Percentiles rank a stretch among this genome's conserved stretches.
These are phyloP conservation scores for Phoxinus dragarum DNA, from an alignment of 2,797 vertebrate genomes.

Conservation along the genomic window DNA sequence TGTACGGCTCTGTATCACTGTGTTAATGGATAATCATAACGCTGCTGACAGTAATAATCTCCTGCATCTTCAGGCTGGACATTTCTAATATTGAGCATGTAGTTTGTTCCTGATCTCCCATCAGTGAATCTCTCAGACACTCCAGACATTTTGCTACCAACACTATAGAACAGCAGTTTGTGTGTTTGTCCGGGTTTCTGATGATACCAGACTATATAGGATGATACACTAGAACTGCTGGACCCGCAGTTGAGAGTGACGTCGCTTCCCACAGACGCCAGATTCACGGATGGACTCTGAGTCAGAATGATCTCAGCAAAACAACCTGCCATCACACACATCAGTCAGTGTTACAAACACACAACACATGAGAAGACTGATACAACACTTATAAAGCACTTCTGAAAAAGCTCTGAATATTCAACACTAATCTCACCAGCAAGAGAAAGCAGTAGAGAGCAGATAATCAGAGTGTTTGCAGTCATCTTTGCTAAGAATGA, in stretches of 20 bases:
- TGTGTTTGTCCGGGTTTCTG: neutral
- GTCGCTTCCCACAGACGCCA: slow-evolving; percentile 43
- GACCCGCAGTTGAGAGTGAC: slow-evolving; percentile 2
- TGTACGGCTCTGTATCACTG: neutral
- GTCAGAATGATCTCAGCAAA: too few relatives aligned
- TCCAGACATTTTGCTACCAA: slow-evolving; percentile 4
- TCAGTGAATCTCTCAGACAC: slow-evolving; percentile 25
- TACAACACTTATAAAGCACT: too few relatives aligned
- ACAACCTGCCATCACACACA: too few relatives aligned
- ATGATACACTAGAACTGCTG: rapidly evolving
- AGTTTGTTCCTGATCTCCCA: slow-evolving; percentile 3
- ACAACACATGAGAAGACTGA: too few relatives aligned
- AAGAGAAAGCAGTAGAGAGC: too few relatives aligned
- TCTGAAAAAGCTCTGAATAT: too few relatives aligned
- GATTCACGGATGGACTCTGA: too few relatives aligned
- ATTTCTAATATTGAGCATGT: neutral
- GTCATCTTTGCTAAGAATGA: too few relatives aligned
- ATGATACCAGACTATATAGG: neutral
- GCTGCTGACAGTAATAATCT: slow-evolving; percentile 6
- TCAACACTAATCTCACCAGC: too few relatives aligned
- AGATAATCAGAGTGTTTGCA: too few relatives aligned
- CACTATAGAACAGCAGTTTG: neutral
- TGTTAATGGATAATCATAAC: rapidly evolving
- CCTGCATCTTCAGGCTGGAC: slow-evolving; percentile 11
- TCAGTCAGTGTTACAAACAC: too few relatives aligned